Percentiles rank a stretch among this genome's conserved stretches.
Conservation (phyloP, 1,140 invertebrate genomes). For the Drosophila sturtevanti region DNA sequence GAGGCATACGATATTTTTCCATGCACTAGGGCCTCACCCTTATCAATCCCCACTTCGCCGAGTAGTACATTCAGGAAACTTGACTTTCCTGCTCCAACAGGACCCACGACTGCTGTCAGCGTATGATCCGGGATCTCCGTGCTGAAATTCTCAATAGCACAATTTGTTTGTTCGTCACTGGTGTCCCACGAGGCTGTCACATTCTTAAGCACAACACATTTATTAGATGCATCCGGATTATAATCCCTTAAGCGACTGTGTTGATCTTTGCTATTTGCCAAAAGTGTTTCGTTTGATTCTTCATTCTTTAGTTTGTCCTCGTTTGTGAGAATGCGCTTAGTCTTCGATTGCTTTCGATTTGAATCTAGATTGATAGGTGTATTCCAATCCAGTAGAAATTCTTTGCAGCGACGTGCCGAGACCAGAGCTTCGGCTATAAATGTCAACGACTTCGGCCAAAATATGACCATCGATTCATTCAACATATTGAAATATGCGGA, state of each 20-base stretch:
- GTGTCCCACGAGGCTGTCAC: conserved; percentile 84
- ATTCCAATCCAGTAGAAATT: conserved; percentile 83
- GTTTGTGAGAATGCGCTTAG: conserved; percentile 38
- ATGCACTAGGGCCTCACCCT: conserved; percentile 84
- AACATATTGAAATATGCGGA: conserved; percentile 89
- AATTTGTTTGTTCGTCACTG: conserved; percentile 48
- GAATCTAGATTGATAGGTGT: conserved; percentile 47
- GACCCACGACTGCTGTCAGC: conserved; percentile 89
- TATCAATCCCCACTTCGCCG: conserved; percentile 86
- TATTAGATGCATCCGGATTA: conserved; percentile 61
- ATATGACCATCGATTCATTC: conserved; percentile 88
- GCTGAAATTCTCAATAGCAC: conserved; percentile 84
- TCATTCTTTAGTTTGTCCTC: conserved; percentile 49
- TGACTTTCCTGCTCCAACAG: conserved; percentile 91
- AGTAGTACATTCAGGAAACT: conserved; percentile 91
- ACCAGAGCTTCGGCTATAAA: conserved; percentile 85
- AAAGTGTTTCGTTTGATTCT: conserved; percentile 55
- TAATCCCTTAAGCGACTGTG: conserved; percentile 57
- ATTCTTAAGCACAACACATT: conserved; percentile 83
- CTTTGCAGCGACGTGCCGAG: conserved; percentile 87
- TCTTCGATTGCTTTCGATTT: conserved; percentile 39
- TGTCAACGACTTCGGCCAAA: conserved; percentile 88
- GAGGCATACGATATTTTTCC: conserved; percentile 91
- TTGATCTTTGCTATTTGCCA: conserved; percentile 39
- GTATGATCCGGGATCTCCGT: conserved; percentile 86